A percentile compares a stretch with the other conserved stretches of the same genome.
Conservation (phyloP, 2,113 vertebrate species). For the Hydropotes inermis region DNA sequence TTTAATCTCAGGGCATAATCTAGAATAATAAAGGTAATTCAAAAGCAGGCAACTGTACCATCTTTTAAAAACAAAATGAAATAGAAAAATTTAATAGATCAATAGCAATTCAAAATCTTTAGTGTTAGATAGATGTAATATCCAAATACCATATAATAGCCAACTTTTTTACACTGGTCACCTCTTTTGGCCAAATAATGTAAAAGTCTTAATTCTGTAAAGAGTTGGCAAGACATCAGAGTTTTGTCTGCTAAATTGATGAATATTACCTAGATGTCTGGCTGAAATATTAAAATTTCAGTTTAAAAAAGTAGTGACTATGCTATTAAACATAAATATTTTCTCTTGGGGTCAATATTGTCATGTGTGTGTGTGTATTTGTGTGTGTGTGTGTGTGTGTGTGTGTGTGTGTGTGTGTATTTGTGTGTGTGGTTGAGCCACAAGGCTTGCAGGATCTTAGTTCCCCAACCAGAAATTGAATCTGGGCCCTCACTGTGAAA, state of each 20-base stretch:
- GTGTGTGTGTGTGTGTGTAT: not conserved
- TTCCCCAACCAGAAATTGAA: not conserved
- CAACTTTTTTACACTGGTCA: not conserved
- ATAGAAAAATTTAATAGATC: not conserved
- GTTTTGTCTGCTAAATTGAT: not conserved
- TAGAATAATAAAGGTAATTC: not conserved
- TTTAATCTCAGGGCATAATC: not conserved
- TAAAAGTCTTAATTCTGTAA: not conserved
- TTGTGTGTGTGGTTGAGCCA: not conserved
- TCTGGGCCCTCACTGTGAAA: not conserved
- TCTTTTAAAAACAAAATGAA: not conserved
- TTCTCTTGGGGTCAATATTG: not conserved
- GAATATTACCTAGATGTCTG: not conserved
- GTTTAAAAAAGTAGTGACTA: not conserved
- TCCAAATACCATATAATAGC: not conserved
- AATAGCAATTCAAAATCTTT: not conserved
- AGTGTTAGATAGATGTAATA: not conserved
- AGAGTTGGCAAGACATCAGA: not conserved
- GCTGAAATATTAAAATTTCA: not conserved
- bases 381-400: too few species aligned
- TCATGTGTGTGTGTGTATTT: not conserved
- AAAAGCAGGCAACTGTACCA: not conserved
- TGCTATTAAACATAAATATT: not conserved
- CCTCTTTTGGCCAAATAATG: not conserved
- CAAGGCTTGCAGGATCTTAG: accelerated